Conservation (phyloP, 1,140 invertebrate genomes). For the Panonychus citri region DNA sequence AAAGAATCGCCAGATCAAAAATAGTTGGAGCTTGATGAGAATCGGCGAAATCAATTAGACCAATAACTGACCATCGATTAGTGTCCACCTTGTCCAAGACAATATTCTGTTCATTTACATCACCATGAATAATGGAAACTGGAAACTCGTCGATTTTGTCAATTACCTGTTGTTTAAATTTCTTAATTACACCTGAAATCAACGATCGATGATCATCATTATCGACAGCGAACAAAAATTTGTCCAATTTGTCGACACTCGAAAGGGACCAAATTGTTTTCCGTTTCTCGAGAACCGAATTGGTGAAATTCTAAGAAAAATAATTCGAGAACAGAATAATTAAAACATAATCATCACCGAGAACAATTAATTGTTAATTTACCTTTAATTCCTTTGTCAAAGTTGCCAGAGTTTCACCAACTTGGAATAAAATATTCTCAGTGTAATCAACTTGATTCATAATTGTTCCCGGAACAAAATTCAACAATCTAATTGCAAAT, state of each 20-base stretch:
- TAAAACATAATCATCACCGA: no score
- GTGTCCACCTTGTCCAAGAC: not conserved
- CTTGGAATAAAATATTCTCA: not conserved
- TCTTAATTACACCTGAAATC: not conserved
- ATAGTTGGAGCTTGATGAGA: slow-evolving; percentile 7
- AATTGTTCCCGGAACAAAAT: slow-evolving; percentile 2
- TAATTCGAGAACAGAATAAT: not conserved
- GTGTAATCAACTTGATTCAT: not conserved
- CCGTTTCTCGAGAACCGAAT: not conserved
- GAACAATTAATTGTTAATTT: no score
- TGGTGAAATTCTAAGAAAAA: not conserved
- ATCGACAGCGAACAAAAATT: not conserved
- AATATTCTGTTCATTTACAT: slow-evolving; percentile 12
- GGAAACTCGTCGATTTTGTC: not conserved
- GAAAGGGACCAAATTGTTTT: not conserved
- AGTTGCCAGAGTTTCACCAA: not conserved
- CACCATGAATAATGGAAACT: slow-evolving; percentile 7
- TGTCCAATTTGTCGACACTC: not conserved
- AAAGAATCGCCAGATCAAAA: slow-evolving; percentile 11
- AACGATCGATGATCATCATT: not conserved
- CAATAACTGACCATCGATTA: not conserved
- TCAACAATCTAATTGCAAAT: slow-evolving; percentile 3
- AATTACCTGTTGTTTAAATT: not conserved
- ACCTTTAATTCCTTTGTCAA: no score
- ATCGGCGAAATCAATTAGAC: slow-evolving; percentile 11